phyloP scores from a whole-genome alignment of 2,113 vertebrate species.

The Chloroceryle aenea region DNA sequence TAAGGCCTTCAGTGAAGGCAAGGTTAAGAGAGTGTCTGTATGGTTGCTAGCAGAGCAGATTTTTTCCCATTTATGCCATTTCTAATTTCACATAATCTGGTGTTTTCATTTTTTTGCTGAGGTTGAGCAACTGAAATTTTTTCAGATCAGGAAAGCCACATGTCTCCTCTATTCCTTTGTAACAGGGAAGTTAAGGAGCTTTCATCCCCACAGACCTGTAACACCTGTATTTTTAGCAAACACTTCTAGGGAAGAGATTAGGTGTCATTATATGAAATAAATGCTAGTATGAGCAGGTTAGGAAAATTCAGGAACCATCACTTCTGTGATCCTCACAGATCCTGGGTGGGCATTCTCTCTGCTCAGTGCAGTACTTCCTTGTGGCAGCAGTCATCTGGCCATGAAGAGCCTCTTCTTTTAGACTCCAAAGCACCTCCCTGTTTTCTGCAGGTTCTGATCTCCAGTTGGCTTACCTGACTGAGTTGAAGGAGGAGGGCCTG shows the following conservation, averaged over 20 bases:
- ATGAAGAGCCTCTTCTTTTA: neutral
- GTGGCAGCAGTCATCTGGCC: neutral
- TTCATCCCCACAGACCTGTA: neutral
- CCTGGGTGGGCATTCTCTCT: neutral
- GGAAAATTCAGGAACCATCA: rapidly evolving
- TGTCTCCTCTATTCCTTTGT: neutral
- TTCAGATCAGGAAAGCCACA: neutral
- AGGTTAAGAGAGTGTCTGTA: rapidly evolving
- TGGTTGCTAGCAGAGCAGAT: neutral
- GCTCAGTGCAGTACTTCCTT: neutral
- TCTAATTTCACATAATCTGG: neutral
- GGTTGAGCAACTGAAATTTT: neutral
- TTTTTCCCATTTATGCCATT: neutral
- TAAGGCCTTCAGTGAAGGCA: neutral
- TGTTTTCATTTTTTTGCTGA: neutral
- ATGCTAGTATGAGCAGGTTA: neutral
- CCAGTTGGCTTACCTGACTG: slow-evolving; percentile 38
- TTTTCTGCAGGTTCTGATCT: neutral
- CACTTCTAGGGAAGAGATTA: neutral
- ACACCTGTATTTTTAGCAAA: neutral
- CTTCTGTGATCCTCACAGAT: neutral
- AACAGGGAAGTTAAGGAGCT: neutral
- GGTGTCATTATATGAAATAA: neutral
- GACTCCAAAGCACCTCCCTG: rapidly evolving
- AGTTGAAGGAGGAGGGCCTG: slow-evolving; percentile 79